Conservation (phyloP, 2,797 vertebrate species). For the Danio albolineatus region DNA sequence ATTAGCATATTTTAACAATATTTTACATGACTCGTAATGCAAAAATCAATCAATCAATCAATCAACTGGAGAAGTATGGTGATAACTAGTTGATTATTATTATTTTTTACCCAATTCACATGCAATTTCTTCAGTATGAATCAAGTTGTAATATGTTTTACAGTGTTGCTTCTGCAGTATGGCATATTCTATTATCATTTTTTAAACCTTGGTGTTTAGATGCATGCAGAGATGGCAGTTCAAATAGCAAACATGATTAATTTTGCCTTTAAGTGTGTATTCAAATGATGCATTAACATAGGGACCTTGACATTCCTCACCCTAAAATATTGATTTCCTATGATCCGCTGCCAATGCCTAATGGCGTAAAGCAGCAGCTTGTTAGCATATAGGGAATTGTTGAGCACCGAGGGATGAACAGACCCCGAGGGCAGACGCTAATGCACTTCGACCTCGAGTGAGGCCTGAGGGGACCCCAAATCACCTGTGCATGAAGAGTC, state of each 20-base stretch:
- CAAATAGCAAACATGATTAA: constrained; percentile 24
- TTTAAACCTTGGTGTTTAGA: background rate
- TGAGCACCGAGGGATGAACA: constrained; percentile 38
- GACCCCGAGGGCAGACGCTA: constrained; percentile 58
- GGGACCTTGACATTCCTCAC: constrained; percentile 28
- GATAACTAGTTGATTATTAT: too few relatives aligned
- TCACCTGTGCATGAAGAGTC: constrained; percentile 31
- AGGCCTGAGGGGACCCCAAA: constrained; percentile 38
- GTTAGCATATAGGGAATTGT: constrained; percentile 44
- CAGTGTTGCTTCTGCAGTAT: background rate
- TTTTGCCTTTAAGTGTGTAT: constrained; percentile 11
- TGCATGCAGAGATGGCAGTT: background rate
- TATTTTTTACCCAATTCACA: too few relatives aligned
- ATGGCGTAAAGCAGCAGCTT: constrained; percentile 45
- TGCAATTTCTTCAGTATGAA: too few relatives aligned
- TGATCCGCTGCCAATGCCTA: constrained; percentile 46
- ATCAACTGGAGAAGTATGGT: too few relatives aligned
- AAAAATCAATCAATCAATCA: too few relatives aligned
- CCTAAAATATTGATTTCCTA: constrained; percentile 56
- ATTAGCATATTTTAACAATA: too few relatives aligned
- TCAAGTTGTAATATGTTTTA: background rate
- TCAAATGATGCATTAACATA: constrained; percentile 36
- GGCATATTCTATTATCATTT: background rate
- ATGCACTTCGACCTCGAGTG: constrained; percentile 51
- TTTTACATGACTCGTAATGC: too few relatives aligned